phyloP scores from a whole-genome alignment of 1,140 invertebrate species.

The Nautilus pompilius region DNA sequence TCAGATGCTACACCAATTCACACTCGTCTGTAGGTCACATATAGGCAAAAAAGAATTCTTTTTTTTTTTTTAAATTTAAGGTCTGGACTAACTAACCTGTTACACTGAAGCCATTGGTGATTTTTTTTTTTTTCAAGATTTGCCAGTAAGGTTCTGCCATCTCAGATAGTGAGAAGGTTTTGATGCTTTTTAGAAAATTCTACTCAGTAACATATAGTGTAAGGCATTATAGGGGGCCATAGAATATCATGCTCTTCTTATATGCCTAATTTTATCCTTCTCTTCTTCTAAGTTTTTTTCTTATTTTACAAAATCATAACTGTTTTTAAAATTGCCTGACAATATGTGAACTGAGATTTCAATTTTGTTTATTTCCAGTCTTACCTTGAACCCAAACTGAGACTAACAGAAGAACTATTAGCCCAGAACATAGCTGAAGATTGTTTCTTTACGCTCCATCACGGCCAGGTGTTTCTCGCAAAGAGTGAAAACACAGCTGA shows the following conservation, averaged over 20 bases:
- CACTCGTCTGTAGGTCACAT: no score
- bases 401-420: slow-evolving; percentile 14
- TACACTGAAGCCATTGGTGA: no score
- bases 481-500: no score
- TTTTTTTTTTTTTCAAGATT: no score
- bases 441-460: slow-evolving; percentile 24
- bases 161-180: no score
- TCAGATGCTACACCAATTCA: no score
- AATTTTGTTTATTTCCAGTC: slow-evolving; percentile 15
- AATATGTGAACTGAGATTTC: background rate
- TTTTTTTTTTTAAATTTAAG: background rate
- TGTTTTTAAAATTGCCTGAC: background rate
- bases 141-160: no score
- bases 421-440: slow-evolving; percentile 10
- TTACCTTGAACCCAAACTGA: slow-evolving; percentile 26
- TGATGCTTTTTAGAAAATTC: background rate
- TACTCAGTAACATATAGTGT: background rate
- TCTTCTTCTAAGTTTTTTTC: background rate
- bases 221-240: background rate
- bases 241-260: background rate
- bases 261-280: background rate
- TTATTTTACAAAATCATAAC: background rate
- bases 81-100: no score
- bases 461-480: slow-evolving; percentile 17
- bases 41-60: background rate